Conservation (phyloP, 2,888 invertebrate species). For the Tuberolachnus salignus region DNA sequence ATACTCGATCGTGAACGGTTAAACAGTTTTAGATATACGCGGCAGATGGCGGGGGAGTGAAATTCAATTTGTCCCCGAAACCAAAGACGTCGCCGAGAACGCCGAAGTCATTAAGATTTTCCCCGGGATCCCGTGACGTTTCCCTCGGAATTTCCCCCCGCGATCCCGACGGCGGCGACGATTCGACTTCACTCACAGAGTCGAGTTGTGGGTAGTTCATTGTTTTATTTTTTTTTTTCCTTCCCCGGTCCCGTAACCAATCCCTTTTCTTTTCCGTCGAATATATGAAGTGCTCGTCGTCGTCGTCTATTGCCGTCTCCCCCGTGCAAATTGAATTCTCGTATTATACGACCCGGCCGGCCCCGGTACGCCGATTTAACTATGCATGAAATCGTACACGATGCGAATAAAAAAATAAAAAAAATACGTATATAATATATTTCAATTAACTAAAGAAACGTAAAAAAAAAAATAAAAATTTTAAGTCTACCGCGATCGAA, state of each 20-base stretch:
- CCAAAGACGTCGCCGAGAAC: slow-evolving; percentile 51
- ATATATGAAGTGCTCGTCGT: neutral
- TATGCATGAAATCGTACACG: slow-evolving; percentile 40
- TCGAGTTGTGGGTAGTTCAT: no score
- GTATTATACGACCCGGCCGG: slow-evolving; percentile 32
- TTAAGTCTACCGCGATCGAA: neutral
- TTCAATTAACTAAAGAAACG: slow-evolving; percentile 25
- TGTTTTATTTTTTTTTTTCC: no score
- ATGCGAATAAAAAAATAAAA: slow-evolving; percentile 10
- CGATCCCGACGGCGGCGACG: neutral
- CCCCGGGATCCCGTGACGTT: slow-evolving; percentile 27
- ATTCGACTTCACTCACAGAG: neutral
- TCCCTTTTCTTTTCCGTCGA: no score
- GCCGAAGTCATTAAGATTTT: slow-evolving; percentile 50
- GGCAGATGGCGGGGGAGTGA: neutral
- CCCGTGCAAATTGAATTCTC: slow-evolving; percentile 44
- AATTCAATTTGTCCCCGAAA: slow-evolving; percentile 53
- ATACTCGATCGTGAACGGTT: slow-evolving; percentile 48
- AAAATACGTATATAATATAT: slow-evolving; percentile 4
- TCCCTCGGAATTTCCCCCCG: slow-evolving; percentile 18
- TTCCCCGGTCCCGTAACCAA: no score
- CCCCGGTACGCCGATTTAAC: slow-evolving; percentile 21
- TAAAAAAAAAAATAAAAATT: slow-evolving; percentile 4
- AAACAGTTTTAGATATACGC: slow-evolving; percentile 10
- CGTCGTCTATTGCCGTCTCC: no score